Base-by-base conservation (phyloP, 1,140 invertebrate genomes). In the Anoplophora glabripennis region DNA sequence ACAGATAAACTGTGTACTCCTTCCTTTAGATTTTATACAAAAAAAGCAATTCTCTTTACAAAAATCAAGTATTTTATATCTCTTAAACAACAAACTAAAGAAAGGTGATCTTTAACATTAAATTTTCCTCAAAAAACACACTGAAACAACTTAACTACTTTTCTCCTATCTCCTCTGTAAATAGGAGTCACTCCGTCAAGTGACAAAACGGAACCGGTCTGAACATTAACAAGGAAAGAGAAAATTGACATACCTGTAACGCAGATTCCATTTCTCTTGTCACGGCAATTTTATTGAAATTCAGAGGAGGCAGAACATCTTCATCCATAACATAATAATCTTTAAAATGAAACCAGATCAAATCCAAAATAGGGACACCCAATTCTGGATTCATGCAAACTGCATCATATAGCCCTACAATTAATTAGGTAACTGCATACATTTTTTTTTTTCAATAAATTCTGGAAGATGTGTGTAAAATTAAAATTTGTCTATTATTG, bases 341-440 rank as follows among this genome's bases (percentile, higher is more conserved):
- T 21, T 71, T 71, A 28, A 83, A 78, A 59, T 81, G 80, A 1
- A 76, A 71, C 44, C 79, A 51, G n/a, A 84, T 60, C 57, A 81
- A 72, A 54, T 81, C 77, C 11, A 80, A 58, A 11, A 81, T 55
- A 12, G 74, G 68, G 15, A 78, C 75, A 1, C 73, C 61, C 34
- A 82, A 59, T 28, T 80, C 77, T 17, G 71, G 60, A 72, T 82
- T 84, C 15, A 64, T 66, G 17, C 46, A 45, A 21, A 81, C 69
- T 1, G 75, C 73, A 21, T 77, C 69, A 41, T 75, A 76, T 9
- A 82, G 67, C 47, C 76, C 80, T 81, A 52, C 57, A 67, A 70
- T 17, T 17, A 46, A 17, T 14, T 46, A 4, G n/a, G n/a, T 42
- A 15, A 15, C n/a, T 42, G 40, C 40, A 14, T 42, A 12, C 9